These are phyloP conservation scores for Pseudomyrmex concolor DNA, from an alignment of 1,140 invertebrate genomes.

Conservation along the genomic window DNA sequence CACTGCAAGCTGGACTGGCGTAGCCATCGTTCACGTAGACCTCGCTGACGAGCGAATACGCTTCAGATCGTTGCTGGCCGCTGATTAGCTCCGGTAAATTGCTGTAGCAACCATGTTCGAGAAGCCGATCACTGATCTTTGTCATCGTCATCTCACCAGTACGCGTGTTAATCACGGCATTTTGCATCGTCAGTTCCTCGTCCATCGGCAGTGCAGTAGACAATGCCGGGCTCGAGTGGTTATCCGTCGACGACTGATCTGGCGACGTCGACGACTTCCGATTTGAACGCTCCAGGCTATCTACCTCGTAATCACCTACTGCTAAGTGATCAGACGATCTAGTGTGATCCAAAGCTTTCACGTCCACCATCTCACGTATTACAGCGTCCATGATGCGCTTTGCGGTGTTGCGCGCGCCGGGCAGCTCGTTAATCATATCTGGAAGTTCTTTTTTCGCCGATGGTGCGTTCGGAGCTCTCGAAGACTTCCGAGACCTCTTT, in stretches of 20 bases:
- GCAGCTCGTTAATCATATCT: conserved; percentile 82
- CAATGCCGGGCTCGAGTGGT: conserved; percentile 88
- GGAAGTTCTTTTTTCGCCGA: conserved; percentile 69
- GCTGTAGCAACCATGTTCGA: conserved; percentile 80
- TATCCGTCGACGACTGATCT: conserved; percentile 83
- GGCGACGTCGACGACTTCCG: conserved; percentile 86
- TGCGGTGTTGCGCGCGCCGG: conserved; percentile 75
- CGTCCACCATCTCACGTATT: conserved; percentile 84
- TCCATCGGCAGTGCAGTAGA: conserved; percentile 90
- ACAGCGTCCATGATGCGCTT: conserved; percentile 85
- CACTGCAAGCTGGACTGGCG: conserved; percentile 88
- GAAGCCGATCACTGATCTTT: conserved; percentile 85
- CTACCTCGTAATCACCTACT: conserved; percentile 88
- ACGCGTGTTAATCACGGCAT: conserved; percentile 87
- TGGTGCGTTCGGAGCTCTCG: conserved; percentile 31
- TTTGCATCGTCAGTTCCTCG: conserved; percentile 91
- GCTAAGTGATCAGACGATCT: conserved; percentile 53
- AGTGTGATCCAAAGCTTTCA: conserved; percentile 79
- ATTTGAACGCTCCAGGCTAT: conserved; percentile 90
- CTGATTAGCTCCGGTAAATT: conserved; percentile 85
- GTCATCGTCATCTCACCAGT: conserved; percentile 86
- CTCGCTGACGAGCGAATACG: conserved; percentile 90
- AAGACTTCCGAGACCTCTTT: conserved; percentile 58
- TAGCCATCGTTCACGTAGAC: conserved; percentile 93
- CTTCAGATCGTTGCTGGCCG: conserved; percentile 78